Evolutionary conservation across 2,888 invertebrate species (phyloP), one percentile per base, ranked within the genome.

Genomic region (Cataglyphis rosenhaueri): DNA sequence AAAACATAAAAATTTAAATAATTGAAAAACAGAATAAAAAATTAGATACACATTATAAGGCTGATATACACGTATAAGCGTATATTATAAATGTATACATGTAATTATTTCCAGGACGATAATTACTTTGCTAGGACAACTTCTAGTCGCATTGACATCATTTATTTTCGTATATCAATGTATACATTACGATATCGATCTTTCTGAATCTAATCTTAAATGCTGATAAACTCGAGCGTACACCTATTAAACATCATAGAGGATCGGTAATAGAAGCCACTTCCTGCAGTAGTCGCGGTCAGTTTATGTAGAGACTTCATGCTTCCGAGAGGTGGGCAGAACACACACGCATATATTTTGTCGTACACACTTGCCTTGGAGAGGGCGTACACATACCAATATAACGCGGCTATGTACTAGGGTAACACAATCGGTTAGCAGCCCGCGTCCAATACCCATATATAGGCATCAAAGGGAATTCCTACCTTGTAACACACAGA

Each of bases 391-490:
- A 83, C 78, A 73, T 79, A 85, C 83, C 85, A 75, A 87, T 87
- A 83, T 88, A 71, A 76, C 75, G 66, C 41, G 76, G 71, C 84
- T 83, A 83, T 91, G 88, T 88, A 86, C 79, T 18, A 83, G 86
- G 41, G 78, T 66, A 65, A 83, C 83, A 83, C 84, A 81, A 86
- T 85, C 81, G 84, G 87, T 89, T 87, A 83, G 86, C 83, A 84
- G 75, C n/a, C 61, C 57, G 59, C 76, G 55, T 38, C 84, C 82
- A 83, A 86, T 85, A 84, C 84, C 86, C 85, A 71, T 82, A 82
- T 75, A 74, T 83, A 83, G 84, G 86, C 88, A 83, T 92, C 92
- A 92, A 92, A 92, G 92, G 86, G 92, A 92, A 92, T 92, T 89
- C 86, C 88, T 74, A 89, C 83, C 89, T 87, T 90, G 92, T 87